phyloP scores from a whole-genome alignment of 2,888 invertebrate genomes.

The Mimumesa dahlbomi region DNA sequence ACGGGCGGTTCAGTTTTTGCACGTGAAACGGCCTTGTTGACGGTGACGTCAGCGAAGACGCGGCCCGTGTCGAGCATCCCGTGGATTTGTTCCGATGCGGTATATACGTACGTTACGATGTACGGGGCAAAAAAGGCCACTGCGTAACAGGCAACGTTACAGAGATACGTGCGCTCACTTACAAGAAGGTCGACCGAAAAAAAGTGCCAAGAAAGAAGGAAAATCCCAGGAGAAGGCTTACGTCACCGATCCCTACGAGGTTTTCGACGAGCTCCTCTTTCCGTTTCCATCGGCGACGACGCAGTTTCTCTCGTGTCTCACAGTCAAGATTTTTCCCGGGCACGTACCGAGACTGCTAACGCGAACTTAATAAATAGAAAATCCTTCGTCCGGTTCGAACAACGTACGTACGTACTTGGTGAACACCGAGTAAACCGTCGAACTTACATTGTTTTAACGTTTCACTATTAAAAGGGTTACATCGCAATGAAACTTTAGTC shows the following conservation, averaged over 20 bases:
- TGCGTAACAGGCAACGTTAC: conserved; percentile 67
- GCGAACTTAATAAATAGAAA: background rate
- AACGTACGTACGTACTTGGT: no score
- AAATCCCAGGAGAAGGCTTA: conserved; percentile 60
- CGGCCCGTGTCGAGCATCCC: conserved; percentile 45
- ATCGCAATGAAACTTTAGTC: no score
- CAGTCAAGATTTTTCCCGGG: no score
- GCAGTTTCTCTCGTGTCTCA: no score
- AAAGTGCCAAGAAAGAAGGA: conserved; percentile 50
- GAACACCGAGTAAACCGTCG: no score
- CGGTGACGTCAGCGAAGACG: conserved; percentile 50
- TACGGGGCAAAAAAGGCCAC: conserved; percentile 60
- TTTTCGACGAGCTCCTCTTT: conserved; percentile 5
- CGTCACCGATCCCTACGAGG: conserved; percentile 19
- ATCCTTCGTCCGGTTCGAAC: background rate
- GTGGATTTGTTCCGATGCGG: conserved; percentile 34
- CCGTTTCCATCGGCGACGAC: background rate
- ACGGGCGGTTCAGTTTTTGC: conserved; percentile 49
- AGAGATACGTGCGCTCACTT: conserved; percentile 64
- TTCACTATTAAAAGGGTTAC: no score
- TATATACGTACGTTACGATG: conserved; percentile 34
- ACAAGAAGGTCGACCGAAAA: conserved; percentile 63
- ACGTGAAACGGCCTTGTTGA: conserved; percentile 43
- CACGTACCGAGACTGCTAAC: background rate
- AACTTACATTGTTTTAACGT: no score